Base-by-base conservation (phyloP, 92 coral and sea anemone species). In the Paragorgia papillata region DNA sequence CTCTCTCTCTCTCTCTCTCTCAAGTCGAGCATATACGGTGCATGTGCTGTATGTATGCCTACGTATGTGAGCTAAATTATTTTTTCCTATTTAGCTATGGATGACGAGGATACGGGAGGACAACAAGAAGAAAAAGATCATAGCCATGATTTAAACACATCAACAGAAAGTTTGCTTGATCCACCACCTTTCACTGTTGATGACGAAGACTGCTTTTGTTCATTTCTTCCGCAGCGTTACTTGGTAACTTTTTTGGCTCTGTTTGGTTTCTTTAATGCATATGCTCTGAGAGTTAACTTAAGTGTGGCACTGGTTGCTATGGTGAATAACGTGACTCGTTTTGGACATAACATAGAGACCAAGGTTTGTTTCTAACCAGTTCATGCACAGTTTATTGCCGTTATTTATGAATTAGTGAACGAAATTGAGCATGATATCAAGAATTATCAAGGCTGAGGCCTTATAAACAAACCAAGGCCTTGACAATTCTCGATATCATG, bases 221-320 rank as follows among this genome's bases (percentile, higher is more conserved):
- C 48, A 14, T 64, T 84, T 13, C 27, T 83, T 35, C 80, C 90
- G 26, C 90, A 90, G 49, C 91, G 97, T 10, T 88, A 84, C 66
- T 26, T 88, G 4, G 86, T 93, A 26, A 82, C 97, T 4, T 12
- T 93, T 30, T 73, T 93, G 61, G 93, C 93, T 25, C 46, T 93
- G 74, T 85, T 93, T 83, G 97, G 97, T 41, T 93, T 90, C 80
- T 86, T 85, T n/a, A 93, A 93, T 86, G 97, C 87, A 29, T 93
- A 90, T 73, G 97, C 96, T 4, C 60, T 90, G 57, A 80, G 97
- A 49, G 97, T 93, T 57, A 93, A 93, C 80, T 85, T 93, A 24
- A 93, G 97, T 66, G 94, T 93, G 50, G 97, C 97, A 39, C 59
- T 93, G 79, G 97, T 93, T 34, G 97, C 97, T 21, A 93, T 93